Conservation (phyloP, 2,888 invertebrate genomes). For the Dicyrtoma fusca region DNA sequence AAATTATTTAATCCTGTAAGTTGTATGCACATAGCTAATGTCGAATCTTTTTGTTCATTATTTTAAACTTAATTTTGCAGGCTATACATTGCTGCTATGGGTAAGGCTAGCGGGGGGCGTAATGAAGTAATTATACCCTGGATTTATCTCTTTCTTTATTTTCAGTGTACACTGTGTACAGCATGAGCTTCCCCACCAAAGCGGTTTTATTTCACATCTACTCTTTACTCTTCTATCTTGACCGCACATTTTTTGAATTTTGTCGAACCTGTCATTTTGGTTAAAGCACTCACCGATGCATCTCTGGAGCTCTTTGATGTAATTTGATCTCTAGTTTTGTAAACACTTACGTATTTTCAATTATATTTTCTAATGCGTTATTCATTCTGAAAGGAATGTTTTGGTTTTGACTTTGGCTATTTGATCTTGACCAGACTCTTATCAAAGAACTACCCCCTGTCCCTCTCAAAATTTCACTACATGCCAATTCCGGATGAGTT, state of each 20-base stretch:
- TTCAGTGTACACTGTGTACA: constrained; percentile 80
- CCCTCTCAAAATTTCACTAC: constrained; percentile 91
- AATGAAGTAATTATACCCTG: constrained; percentile 77
- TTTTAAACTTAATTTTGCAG: too few relatives aligned
- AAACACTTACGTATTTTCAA: too few relatives aligned
- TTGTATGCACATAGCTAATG: neutral
- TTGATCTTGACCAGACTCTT: too few relatives aligned
- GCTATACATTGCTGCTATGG: constrained; percentile 85
- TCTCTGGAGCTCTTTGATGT: constrained; percentile 83
- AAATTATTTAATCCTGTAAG: neutral
- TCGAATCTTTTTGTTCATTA: too few relatives aligned
- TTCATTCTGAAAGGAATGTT: too few relatives aligned
- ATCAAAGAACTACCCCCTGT: constrained; percentile 82
- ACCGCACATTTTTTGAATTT: constrained; percentile 76
- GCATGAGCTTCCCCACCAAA: constrained; percentile 81
- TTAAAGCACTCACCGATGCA: constrained; percentile 72
- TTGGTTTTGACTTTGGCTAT: too few relatives aligned
- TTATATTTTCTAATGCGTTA: too few relatives aligned
- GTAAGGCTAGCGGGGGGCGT: constrained; percentile 83
- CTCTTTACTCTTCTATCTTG: constrained; percentile 78
- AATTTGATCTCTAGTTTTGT: constrained; percentile 42
- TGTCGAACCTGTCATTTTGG: constrained; percentile 69
- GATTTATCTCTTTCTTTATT: too few relatives aligned
- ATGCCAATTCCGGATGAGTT: constrained; percentile 74
- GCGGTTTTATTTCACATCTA: constrained; percentile 80